phyloP scores from a whole-genome alignment of 2,113 vertebrate genomes.

The Ptilonorhynchus violaceus region DNA sequence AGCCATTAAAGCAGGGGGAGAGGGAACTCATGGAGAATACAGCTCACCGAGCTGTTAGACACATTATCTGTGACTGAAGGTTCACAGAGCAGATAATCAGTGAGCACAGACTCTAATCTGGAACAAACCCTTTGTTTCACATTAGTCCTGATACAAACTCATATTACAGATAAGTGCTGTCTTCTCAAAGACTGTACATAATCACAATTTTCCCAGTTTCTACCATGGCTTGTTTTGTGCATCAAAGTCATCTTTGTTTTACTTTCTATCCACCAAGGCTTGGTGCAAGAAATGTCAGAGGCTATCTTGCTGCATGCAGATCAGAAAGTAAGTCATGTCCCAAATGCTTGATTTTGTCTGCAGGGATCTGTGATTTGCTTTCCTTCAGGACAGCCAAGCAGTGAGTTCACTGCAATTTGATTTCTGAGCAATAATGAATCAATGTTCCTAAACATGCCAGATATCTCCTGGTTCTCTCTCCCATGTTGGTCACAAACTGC shows the following conservation, averaged over 20 bases:
- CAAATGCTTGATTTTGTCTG: not conserved
- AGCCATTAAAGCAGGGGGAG: not conserved
- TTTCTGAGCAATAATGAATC: not conserved
- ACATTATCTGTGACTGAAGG: not conserved
- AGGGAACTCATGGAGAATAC: not conserved
- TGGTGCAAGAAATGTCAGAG: not conserved
- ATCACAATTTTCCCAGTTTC: not conserved
- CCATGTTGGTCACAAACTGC: not conserved
- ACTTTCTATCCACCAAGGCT: not conserved
- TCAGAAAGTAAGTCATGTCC: not conserved
- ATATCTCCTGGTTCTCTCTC: not conserved
- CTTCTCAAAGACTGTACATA: not conserved
- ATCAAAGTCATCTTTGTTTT: not conserved
- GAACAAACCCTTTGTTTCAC: constrained; percentile 21
- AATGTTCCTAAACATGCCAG: not conserved
- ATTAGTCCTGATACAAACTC: not conserved
- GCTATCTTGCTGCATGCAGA: not conserved
- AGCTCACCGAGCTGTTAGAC: not conserved
- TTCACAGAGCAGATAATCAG: not conserved
- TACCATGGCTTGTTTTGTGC: not conserved
- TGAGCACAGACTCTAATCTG: not conserved
- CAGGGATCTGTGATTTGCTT: not conserved
- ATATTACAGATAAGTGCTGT: not conserved
- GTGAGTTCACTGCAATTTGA: not conserved
- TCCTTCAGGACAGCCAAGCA: not conserved